Evolutionary conservation across 2,888 invertebrate species (phyloP).

Genomic region (Mythimna ferrago): DNA sequence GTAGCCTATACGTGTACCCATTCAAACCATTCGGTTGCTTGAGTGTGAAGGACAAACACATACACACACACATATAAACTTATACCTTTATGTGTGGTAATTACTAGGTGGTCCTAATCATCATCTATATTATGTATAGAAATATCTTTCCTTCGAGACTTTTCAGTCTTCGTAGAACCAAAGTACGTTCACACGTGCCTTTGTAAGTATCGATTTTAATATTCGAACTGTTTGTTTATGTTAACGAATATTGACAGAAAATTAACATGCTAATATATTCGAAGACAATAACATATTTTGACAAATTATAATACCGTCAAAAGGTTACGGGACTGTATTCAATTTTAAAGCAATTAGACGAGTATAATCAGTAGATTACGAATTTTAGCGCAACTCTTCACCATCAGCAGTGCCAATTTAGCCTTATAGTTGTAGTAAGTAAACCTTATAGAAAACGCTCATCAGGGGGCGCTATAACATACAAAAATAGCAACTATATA

Average conservation of each 20-base stretch:
- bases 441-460: no score
- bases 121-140: background rate
- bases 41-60: no score
- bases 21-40: no score
- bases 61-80: no score
- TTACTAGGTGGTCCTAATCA: background rate
- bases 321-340: background rate
- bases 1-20: no score
- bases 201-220: constrained; percentile 24
- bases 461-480: no score
- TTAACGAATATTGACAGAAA: constrained; percentile 20
- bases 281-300: constrained; percentile 6
- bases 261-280: constrained; percentile 31
- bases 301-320: background rate
- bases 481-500: no score
- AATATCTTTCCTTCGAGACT: background rate
- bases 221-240: background rate
- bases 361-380: background rate
- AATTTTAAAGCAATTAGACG: background rate
- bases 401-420: no score
- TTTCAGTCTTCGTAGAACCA: background rate
- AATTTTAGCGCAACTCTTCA: no score
- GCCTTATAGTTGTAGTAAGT: no score
- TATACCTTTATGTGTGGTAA: no score
- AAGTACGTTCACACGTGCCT: background rate